These are phyloP conservation scores for Pseudotriccus pelzelni DNA, from an alignment of 2,797 vertebrate genomes.

Conservation along the genomic window DNA sequence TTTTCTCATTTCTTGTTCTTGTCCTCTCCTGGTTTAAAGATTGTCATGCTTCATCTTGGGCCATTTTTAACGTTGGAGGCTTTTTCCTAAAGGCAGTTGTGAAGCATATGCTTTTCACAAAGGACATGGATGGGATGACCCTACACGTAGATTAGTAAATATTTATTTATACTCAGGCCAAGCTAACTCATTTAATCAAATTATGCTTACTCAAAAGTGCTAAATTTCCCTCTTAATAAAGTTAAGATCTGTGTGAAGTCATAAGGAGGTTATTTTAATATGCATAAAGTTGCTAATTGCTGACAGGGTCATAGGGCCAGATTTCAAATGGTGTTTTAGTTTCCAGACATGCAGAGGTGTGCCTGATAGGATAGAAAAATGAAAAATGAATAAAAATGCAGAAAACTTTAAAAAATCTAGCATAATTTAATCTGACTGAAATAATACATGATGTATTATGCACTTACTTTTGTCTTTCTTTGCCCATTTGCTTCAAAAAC, in stretches of 20 bases:
- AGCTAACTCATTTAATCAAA: not conserved
- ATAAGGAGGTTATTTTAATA: not conserved
- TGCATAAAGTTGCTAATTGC: not conserved
- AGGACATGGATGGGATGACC: not conserved
- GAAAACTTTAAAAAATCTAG: not conserved
- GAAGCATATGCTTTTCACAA: not conserved
- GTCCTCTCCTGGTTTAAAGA: not conserved
- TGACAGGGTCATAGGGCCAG: not conserved
- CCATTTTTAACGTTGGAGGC: not conserved
- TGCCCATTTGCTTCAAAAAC: constrained; percentile 1
- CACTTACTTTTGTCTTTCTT: not conserved
- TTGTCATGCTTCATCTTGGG: not conserved
- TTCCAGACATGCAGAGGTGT: not conserved
- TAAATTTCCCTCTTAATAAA: not conserved
- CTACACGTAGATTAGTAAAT: not conserved
- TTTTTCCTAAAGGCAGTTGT: not conserved
- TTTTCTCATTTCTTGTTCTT: not conserved
- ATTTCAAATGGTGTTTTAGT: not conserved
- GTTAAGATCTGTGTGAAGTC: not conserved
- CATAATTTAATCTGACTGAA: not conserved
- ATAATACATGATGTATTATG: not conserved
- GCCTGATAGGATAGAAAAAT: not conserved
- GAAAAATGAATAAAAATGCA: not conserved
- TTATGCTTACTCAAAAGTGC: not conserved
- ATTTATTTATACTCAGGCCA: not conserved